These are phyloP conservation scores for Centruroides sculpturatus DNA, from an alignment of 1,140 invertebrate species.

Conservation along the genomic window DNA sequence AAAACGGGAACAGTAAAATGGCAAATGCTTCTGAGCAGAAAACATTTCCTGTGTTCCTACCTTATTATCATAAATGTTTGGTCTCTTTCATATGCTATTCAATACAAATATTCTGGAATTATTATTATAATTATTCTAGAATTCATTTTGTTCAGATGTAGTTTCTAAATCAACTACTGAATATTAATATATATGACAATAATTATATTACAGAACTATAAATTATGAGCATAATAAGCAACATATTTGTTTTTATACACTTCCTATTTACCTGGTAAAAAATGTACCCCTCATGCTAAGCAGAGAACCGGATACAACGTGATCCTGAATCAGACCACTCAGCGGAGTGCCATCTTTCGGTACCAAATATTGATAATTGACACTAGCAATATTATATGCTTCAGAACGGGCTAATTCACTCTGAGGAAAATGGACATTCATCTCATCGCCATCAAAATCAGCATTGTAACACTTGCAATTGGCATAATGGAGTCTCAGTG, in stretches of 20 bases:
- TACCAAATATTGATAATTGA: conserved; percentile 81
- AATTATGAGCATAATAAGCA: background rate
- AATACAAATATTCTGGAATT: no score
- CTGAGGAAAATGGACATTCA: conserved; percentile 97
- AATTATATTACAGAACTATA: no score
- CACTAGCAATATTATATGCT: conserved; percentile 39
- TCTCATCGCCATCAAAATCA: conserved; percentile 99
- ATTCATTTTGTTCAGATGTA: no score
- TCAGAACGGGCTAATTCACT: conserved; percentile 82
- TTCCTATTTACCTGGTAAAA: conserved; percentile 41
- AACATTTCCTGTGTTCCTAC: no score
- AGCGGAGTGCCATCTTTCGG: conserved; percentile 97
- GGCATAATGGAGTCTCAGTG: conserved; percentile 90
- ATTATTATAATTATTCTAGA: no score
- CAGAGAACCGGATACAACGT: conserved; percentile 82
- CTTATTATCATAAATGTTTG: no score
- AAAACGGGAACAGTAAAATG: no score
- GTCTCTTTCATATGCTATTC: no score
- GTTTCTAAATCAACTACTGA: conserved; percentile 30
- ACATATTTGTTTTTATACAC: background rate
- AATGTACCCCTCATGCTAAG: conserved; percentile 78
- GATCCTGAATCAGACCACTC: conserved; percentile 97
- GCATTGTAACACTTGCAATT: conserved; percentile 99
- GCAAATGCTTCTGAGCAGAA: no score
- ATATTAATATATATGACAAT: conserved; percentile 21